Conservation (phyloP, 1,140 invertebrate genomes). For the Drosophila tristis region DNA sequence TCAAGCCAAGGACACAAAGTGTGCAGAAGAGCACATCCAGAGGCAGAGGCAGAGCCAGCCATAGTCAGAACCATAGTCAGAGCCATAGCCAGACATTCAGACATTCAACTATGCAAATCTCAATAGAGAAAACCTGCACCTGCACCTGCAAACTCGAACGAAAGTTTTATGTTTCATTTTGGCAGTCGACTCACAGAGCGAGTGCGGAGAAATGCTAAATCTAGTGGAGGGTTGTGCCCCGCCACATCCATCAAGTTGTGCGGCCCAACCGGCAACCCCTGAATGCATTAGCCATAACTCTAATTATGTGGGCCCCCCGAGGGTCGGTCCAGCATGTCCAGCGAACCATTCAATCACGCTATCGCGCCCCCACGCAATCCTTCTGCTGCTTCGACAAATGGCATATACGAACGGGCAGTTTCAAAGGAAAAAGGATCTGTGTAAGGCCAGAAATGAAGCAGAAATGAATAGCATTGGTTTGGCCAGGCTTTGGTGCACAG, state of each 20-base stretch:
- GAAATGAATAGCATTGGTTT: constrained; percentile 8
- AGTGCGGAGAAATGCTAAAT: constrained; percentile 2
- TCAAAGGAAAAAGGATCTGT: constrained; percentile 33
- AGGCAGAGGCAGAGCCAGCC: constrained; percentile 27
- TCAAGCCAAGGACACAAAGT: constrained; percentile 35
- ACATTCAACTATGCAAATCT: constrained; percentile 57
- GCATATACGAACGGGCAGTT: constrained; percentile 60
- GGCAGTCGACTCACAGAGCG: constrained; percentile 41
- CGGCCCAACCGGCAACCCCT: constrained; percentile 28
- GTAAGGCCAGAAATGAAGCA: constrained; percentile 16
- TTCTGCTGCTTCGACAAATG: constrained; percentile 53
- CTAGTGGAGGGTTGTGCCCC: constrained; percentile 38
- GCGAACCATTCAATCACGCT: constrained; percentile 75
- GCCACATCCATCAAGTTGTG: constrained; percentile 56
- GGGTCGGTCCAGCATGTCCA: constrained; percentile 21
- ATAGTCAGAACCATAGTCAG: constrained; percentile 14
- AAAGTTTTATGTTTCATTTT: constrained; percentile 68
- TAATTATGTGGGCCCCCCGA: constrained; percentile 60
- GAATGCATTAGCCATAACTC: constrained; percentile 78
- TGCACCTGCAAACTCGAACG: constrained; percentile 34
- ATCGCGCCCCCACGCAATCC: constrained; percentile 47
- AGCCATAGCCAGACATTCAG: constrained; percentile 3
- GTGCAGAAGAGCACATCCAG: no score
- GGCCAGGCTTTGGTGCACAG: neutral
- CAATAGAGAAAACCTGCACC: constrained; percentile 32